A percentile compares a stretch with the other conserved stretches of the same genome.
phyloP scores from a whole-genome alignment of 2,797 vertebrate species.

The Notamacropus eugenii region DNA sequence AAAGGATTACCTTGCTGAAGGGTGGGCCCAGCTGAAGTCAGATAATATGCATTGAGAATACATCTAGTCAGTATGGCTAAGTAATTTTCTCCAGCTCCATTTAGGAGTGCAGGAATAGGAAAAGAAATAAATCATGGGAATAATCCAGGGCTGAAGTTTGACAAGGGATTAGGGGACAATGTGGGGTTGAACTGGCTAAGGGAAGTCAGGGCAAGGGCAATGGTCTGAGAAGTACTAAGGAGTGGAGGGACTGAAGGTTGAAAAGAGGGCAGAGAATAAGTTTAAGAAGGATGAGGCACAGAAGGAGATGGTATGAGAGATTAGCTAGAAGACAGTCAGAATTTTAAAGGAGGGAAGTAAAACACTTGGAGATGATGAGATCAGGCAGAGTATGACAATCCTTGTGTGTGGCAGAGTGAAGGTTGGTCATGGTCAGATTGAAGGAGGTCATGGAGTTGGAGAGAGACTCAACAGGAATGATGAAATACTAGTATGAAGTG shows the following conservation, averaged over 20 bases:
- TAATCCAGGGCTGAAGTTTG: neutral
- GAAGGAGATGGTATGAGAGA: neutral
- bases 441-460: neutral
- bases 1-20: neutral
- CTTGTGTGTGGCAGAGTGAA: neutral
- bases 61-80: neutral
- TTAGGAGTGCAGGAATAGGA: neutral
- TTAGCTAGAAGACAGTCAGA: neutral
- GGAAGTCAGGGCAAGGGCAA: neutral
- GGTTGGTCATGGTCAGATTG: neutral
- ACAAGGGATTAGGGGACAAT: neutral
- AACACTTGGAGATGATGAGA: neutral
- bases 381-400: neutral
- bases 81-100: neutral
- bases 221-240: neutral
- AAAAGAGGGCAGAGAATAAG: neutral
- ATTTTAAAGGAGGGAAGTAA: neutral
- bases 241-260: neutral
- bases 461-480: neutral
- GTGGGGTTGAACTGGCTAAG: neutral
- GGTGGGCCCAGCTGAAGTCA: neutral
- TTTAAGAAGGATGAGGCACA: neutral
- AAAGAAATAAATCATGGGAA: neutral
- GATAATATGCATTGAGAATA: neutral
- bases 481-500: neutral